Conservation (phyloP, 2,797 vertebrate genomes). For the Semaprochilodus insignis region DNA sequence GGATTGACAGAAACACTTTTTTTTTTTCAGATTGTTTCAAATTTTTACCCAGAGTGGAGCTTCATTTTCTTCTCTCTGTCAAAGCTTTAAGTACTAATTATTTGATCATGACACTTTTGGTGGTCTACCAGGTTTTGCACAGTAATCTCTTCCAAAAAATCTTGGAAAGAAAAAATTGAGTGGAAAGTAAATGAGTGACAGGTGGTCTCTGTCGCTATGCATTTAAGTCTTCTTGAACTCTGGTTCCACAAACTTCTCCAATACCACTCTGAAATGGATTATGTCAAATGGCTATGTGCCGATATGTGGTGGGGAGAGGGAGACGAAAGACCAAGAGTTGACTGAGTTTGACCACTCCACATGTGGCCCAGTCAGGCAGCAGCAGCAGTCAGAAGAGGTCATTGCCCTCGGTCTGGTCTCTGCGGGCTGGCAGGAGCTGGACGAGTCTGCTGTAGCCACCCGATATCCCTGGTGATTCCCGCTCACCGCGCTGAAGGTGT, state of each 20-base stretch:
- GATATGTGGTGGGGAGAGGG: neutral
- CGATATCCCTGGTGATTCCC: slow-evolving; percentile 52
- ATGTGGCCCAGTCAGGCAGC: slow-evolving; percentile 50
- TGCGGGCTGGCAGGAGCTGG: slow-evolving; percentile 36
- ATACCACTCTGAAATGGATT: slow-evolving; percentile 8
- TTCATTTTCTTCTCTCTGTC: no score
- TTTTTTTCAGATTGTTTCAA: no score
- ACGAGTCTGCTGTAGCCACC: slow-evolving; percentile 33
- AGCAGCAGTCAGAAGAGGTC: slow-evolving; percentile 51
- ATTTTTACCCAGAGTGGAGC: no score
- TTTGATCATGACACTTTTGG: no score
- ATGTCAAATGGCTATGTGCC: neutral
- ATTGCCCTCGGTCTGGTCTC: slow-evolving; percentile 38
- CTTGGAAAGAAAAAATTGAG: no score
- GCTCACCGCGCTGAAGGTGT: slow-evolving; percentile 47
- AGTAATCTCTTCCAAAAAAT: no score
- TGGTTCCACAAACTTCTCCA: slow-evolving; percentile 27
- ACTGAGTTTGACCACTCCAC: slow-evolving; percentile 49
- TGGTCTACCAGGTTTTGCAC: no score
- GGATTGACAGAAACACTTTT: no score
- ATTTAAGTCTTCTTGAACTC: slow-evolving; percentile 5
- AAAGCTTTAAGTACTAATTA: no score
- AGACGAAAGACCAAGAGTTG: slow-evolving; percentile 7
- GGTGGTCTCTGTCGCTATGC: no score
- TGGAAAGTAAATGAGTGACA: no score